Conservation (phyloP, 1,140 invertebrate genomes). For the Drosophila prosaltans region DNA sequence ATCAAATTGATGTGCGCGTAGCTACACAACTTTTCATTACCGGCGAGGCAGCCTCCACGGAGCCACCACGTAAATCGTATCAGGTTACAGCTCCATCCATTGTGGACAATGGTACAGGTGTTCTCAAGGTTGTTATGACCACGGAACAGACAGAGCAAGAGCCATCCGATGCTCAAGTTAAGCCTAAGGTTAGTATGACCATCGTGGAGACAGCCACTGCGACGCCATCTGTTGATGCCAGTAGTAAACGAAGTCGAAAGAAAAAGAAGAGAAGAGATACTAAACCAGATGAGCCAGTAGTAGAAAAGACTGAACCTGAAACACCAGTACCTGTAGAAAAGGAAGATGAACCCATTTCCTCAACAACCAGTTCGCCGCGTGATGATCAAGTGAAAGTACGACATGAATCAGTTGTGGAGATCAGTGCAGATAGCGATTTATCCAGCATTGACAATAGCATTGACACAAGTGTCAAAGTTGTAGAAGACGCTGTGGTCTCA, state of each 20-base stretch:
- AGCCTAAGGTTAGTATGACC: slow-evolving; percentile 70
- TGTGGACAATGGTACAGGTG: slow-evolving; percentile 60
- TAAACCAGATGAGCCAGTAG: slow-evolving; percentile 40
- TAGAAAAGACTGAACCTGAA: slow-evolving; percentile 54
- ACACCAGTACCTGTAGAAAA: slow-evolving; percentile 69
- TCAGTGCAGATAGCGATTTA: slow-evolving; percentile 71
- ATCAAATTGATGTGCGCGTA: slow-evolving; percentile 58
- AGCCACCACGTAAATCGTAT: slow-evolving; percentile 56
- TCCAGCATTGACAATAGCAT: slow-evolving; percentile 83
- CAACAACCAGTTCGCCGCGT: slow-evolving; percentile 38
- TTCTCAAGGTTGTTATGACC: slow-evolving; percentile 64
- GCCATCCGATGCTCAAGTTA: slow-evolving; percentile 18
- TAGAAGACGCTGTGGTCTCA: slow-evolving; percentile 85
- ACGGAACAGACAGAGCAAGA: slow-evolving; percentile 13
- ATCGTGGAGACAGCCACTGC: slow-evolving; percentile 64
- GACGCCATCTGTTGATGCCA: slow-evolving; percentile 52
- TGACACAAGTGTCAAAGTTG: slow-evolving; percentile 85
- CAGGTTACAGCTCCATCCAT: slow-evolving; percentile 73
- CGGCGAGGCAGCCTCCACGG: slow-evolving; percentile 57
- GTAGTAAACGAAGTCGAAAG: slow-evolving; percentile 81
- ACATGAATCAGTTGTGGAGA: slow-evolving; percentile 67
- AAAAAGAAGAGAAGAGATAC: slow-evolving; percentile 82
- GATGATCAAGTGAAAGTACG: slow-evolving; percentile 47
- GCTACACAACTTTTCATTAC: slow-evolving; percentile 77
- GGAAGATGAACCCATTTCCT: slow-evolving; percentile 77